Evolutionary conservation across 2,888 invertebrate genomes (phyloP).

Genomic region (Tridacna gigas): DNA sequence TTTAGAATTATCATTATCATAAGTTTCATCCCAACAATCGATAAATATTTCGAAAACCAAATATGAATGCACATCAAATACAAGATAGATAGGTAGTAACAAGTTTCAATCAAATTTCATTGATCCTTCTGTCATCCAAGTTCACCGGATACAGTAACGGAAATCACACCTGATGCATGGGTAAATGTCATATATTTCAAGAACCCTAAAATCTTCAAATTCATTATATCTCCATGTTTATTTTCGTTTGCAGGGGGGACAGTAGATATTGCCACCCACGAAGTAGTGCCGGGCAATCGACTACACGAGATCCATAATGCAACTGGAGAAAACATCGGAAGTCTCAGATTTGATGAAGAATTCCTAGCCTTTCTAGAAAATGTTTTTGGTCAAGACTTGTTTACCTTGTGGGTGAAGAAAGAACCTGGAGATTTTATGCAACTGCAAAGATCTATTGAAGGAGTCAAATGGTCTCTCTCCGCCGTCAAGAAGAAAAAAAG

Average conservation of each 20-base stretch:
- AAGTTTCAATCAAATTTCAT: too few relatives aligned
- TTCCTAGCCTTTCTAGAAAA: constrained; percentile 16
- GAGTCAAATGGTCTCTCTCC: constrained; percentile 23
- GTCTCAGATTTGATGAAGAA: constrained; percentile 28
- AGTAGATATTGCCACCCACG: constrained; percentile 32
- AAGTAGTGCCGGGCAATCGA: background rate
- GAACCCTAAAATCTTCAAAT: too few relatives aligned
- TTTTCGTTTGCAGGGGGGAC: constrained; percentile 33
- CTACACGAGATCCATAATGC: constrained; percentile 32
- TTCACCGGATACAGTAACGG: too few relatives aligned
- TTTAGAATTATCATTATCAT: too few relatives aligned
- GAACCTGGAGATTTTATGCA: constrained; percentile 21
- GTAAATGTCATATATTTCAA: too few relatives aligned
- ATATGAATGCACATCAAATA: too few relatives aligned
- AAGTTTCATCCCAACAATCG: too few relatives aligned
- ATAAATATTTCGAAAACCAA: too few relatives aligned
- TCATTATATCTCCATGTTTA: background rate
- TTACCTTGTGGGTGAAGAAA: constrained; percentile 4
- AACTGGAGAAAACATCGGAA: constrained; percentile 28
- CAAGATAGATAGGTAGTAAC: too few relatives aligned
- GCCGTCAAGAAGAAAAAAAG: background rate
- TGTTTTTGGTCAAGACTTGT: constrained; percentile 18
- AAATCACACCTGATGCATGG: too few relatives aligned
- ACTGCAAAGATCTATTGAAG: constrained; percentile 32
- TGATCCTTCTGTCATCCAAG: too few relatives aligned